Evolutionary conservation across 1,140 invertebrate species (phyloP).

Genomic region (Macrosteles quadrilineatus): DNA sequence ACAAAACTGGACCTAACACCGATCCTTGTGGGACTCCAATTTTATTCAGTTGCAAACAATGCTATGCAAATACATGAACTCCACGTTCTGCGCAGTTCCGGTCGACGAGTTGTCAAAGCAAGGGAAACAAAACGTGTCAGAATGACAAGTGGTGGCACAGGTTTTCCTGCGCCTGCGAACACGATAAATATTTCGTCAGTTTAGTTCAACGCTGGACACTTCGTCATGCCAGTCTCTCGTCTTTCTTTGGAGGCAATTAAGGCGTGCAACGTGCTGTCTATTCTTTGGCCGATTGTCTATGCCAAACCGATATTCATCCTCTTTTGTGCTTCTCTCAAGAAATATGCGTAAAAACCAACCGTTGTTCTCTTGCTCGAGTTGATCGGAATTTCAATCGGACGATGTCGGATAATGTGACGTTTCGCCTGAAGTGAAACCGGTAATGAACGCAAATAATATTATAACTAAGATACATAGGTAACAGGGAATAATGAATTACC

Average conservation of each 20-base stretch:
- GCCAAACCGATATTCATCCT: conserved; percentile 10
- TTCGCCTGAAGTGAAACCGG: too few relatives aligned
- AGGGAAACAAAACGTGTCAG: not conserved
- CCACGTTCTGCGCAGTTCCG: not conserved
- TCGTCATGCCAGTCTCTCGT: not conserved
- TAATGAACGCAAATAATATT: too few relatives aligned
- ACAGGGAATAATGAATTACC: too few relatives aligned
- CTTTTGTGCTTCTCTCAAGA: not conserved
- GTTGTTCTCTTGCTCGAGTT: too few relatives aligned
- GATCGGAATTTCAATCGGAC: too few relatives aligned
- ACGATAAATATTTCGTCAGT: not conserved
- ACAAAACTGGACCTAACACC: conserved; percentile 1
- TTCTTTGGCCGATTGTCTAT: not conserved
- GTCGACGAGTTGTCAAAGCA: not conserved
- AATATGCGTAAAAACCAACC: too few relatives aligned
- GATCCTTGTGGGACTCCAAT: not conserved
- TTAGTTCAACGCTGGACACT: not conserved
- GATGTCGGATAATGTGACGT: too few relatives aligned
- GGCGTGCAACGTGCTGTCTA: not conserved
- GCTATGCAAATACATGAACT: not conserved
- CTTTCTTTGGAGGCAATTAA: conserved; percentile 10
- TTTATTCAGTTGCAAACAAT: not conserved
- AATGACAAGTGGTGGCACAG: not conserved
- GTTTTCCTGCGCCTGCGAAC: not conserved
- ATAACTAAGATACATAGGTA: too few relatives aligned